Base-by-base conservation (phyloP, 2,797 vertebrate species). In the Acanthurus tractus region DNA sequence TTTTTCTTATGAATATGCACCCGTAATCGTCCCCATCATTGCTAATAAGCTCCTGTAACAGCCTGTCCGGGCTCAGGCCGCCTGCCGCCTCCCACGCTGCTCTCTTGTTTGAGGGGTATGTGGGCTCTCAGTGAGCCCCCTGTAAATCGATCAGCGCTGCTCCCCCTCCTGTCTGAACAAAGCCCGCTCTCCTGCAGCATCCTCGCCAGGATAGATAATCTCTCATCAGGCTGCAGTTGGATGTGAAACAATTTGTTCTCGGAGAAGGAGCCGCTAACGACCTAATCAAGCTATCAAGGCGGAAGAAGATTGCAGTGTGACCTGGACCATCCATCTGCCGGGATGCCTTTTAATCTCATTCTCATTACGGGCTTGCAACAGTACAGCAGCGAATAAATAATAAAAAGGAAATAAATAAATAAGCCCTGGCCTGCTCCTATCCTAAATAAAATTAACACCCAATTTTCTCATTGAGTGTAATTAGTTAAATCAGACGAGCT, bases 281-380 rank as follows among this genome's bases (percentile, higher is more conserved):
- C 98, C 98, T 98, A 98, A 99, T 99, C 97, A 99, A 96, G 96
- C 96, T 96, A 97, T 98, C 97, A 97, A 96, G 96, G 95, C 92
- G 95, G 93, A 96, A 96, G 97, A 94, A 98, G 97, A 99, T 98
- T 99, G 97, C 97, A 29, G 95, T 94, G 96, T 97, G 97, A 99
- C 98, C 97, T 88, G 91, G 94, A 94, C 96, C 96, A 98, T 97
- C 97, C 97, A 98, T 98, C 97, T 99, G 97, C 96, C 94, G 88
- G 91, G 79, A 88, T 86, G 96, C 96, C 95, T 97, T 96, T 96
- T 96, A 89, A 97, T 97, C 97, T 96, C 96, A 86, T 96, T 96
- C 96, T 96, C 95, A 96, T 97, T 96, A 96, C 84, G 89, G 77
- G 71, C 91, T 88, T 5, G 83, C 82, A 86, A 86, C 91, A 79